A percentile compares a stretch with the other conserved stretches of the same genome.
These are phyloP conservation scores for Oophaga sylvatica DNA, from an alignment of 2,797 vertebrate species.

Conservation along the genomic window DNA sequence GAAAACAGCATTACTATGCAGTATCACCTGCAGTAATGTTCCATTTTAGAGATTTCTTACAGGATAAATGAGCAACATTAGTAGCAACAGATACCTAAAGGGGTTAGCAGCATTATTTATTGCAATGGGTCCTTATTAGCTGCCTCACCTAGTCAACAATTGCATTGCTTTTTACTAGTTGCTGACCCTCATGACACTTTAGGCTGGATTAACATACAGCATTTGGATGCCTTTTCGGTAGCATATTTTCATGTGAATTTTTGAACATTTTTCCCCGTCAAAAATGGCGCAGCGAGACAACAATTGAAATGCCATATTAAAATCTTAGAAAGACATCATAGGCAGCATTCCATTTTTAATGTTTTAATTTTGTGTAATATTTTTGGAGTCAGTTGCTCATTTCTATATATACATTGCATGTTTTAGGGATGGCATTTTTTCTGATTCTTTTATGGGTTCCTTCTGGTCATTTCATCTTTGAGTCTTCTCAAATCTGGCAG, in stretches of 20 bases:
- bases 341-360: neutral
- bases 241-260: too few species aligned
- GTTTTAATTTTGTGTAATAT: neutral
- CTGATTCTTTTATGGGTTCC: too few species aligned
- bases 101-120: neutral
- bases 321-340: too few species aligned
- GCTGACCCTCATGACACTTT: neutral
- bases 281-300: too few species aligned
- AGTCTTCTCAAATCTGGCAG: too few species aligned
- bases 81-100: neutral
- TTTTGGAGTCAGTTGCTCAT: neutral
- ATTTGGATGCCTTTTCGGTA: too few species aligned
- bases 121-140: neutral
- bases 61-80: neutral
- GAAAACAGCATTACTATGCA: neutral
- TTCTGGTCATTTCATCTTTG: too few species aligned
- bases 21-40: neutral
- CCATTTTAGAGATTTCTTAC: neutral
- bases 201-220: neutral
- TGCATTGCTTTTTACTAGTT: neutral
- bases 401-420: neutral
- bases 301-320: too few species aligned
- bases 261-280: too few species aligned
- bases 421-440: too few species aligned
- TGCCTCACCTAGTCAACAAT: neutral